Percentiles rank a stretch among this genome's conserved stretches.
phyloP scores from a whole-genome alignment of 2,113 vertebrate species.

The Aptenodytes patagonicus region DNA sequence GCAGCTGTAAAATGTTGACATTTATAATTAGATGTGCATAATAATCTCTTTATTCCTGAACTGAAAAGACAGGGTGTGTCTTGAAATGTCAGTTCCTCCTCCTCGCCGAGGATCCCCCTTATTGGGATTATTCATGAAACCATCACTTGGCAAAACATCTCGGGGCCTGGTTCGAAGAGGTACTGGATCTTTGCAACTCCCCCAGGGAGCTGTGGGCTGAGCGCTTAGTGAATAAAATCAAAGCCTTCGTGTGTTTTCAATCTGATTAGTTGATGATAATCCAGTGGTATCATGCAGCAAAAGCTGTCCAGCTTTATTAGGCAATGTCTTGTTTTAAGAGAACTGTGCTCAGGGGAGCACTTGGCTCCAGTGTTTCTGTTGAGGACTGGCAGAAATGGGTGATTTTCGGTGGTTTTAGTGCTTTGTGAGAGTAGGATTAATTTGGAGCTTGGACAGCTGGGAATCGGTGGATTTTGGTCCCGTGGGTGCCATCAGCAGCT shows the following conservation, averaged over 20 bases:
- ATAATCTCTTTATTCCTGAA: constrained; percentile 41
- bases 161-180: background rate
- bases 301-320: constrained; percentile 38
- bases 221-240: background rate
- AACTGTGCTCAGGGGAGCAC: background rate
- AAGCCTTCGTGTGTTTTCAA: background rate
- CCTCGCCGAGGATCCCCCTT: background rate
- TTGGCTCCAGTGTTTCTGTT: background rate
- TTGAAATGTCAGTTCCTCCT: background rate
- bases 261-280: constrained; percentile 47
- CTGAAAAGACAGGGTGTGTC: constrained; percentile 30
- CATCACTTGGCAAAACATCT: background rate
- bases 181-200: background rate
- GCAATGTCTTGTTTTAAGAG: background rate
- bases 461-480: background rate
- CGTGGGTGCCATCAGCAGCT: background rate
- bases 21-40: constrained; percentile 63
- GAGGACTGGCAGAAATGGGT: background rate
- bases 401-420: background rate
- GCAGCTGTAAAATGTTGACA: constrained; percentile 40
- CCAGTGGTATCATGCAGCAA: background rate
- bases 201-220: background rate
- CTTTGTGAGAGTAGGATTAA: background rate
- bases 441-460: background rate
- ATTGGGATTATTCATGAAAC: background rate